These are phyloP conservation scores for Trichomycterus rosablanca DNA, from an alignment of 2,113 vertebrate species.

Conservation along the genomic window DNA sequence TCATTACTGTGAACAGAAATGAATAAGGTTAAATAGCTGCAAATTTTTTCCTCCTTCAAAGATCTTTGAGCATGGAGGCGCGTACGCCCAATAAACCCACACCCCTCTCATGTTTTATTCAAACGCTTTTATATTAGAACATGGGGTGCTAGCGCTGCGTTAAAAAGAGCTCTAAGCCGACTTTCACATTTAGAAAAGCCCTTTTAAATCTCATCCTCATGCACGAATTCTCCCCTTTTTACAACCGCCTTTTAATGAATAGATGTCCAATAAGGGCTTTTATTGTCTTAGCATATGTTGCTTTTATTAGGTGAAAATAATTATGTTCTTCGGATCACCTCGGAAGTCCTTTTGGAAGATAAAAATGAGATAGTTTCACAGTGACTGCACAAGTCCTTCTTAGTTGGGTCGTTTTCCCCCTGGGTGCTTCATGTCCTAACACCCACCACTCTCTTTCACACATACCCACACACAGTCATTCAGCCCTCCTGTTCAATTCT, in stretches of 20 bases:
- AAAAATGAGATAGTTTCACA: slow-evolving; percentile 99
- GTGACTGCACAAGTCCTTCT: slow-evolving; percentile 97
- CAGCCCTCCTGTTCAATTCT: slow-evolving; percentile 46
- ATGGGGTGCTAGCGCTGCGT: slow-evolving; percentile 61
- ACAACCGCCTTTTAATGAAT: slow-evolving; percentile 85
- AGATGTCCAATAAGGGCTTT: slow-evolving; percentile 97
- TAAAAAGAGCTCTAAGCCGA: slow-evolving; percentile 64
- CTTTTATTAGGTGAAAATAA: slow-evolving; percentile 99
- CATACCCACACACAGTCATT: slow-evolving; percentile 55
- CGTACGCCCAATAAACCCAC: slow-evolving; percentile 70
- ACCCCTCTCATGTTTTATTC: slow-evolving; percentile 74
- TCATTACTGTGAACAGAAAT: slow-evolving; percentile 45
- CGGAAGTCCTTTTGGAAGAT: slow-evolving; percentile 93
- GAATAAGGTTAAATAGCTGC: slow-evolving; percentile 51
- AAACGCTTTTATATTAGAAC: slow-evolving; percentile 67
- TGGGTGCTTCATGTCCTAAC: slow-evolving; percentile 84
- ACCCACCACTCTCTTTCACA: slow-evolving; percentile 46
- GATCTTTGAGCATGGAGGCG: slow-evolving; percentile 58
- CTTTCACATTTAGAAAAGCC: slow-evolving; percentile 67
- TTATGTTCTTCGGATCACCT: slow-evolving; percentile 97
- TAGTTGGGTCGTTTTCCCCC: slow-evolving; percentile 90
- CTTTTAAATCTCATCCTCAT: slow-evolving; percentile 71
- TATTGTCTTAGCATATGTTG: slow-evolving; percentile 99
- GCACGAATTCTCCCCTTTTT: slow-evolving; percentile 70
- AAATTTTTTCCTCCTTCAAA: slow-evolving; percentile 53